phyloP scores from a whole-genome alignment of 2,888 invertebrate species.

The Trichogramma evanescens region DNA sequence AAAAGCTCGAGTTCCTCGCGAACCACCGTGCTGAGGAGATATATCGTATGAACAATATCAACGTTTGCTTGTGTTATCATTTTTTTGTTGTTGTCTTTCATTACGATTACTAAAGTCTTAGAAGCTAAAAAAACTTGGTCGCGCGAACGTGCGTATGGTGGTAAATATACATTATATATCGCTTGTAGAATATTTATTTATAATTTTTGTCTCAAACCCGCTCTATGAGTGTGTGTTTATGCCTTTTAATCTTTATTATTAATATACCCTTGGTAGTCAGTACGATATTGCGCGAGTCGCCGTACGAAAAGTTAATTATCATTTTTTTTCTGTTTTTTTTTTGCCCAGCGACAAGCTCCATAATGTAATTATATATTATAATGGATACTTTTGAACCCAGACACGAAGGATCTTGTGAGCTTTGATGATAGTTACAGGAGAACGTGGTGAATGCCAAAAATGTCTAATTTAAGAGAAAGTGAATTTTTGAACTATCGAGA shows the following conservation, averaged over 20 bases:
- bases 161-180: conserved; percentile 11
- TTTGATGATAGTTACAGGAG: neutral
- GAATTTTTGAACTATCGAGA: neutral
- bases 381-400: conserved; percentile 16
- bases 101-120: conserved; percentile 33
- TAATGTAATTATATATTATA: conserved; percentile 8
- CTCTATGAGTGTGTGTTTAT: neutral
- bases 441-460: neutral
- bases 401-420: conserved; percentile 7
- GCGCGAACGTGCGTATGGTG: conserved; percentile 26
- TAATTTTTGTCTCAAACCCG: conserved; percentile 8
- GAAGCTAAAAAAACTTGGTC: conserved; percentile 29
- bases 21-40: conserved; percentile 31
- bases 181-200: conserved; percentile 10
- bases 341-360: conserved; percentile 12
- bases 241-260: neutral
- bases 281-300: conserved; percentile 9
- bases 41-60: conserved; percentile 26
- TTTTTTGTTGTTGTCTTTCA: conserved; percentile 9
- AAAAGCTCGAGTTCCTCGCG: conserved; percentile 17
- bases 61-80: conserved; percentile 12
- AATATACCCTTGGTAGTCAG: conserved; percentile 15
- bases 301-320: neutral
- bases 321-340: neutral
- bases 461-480: neutral